Base-by-base conservation (phyloP, 2,888 invertebrate genomes). In the Agrochola circellaris region DNA sequence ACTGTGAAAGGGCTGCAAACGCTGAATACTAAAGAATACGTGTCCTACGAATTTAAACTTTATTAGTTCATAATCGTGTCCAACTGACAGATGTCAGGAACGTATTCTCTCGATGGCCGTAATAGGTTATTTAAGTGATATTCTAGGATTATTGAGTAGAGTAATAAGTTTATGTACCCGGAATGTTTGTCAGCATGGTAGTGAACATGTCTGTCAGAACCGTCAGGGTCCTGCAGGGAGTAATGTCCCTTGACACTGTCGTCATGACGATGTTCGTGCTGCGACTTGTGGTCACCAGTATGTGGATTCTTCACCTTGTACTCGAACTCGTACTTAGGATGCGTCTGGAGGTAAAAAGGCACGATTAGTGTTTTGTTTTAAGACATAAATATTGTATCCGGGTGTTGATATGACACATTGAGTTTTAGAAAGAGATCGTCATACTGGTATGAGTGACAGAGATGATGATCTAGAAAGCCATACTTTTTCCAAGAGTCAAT, bases 161-260 rank as follows among this genome's bases (percentile, higher is more conserved):
- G n/a, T 51, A 8, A 0, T 17, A 58, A 8, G 6, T 54, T 56
- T 45, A 61, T 69, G 26, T 13, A 93, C 82, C 93, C 93, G 73
- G 81, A 90, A 23, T 86, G 86, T 89, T 97, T 93, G 87, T 97
- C 97, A 67, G 96, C 97, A 88, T 93, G 93, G 91, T 97, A 97
- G 87, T 97, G 94, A 23, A 97, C 97, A 34, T 93, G 94, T 84
- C 96, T 93, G 73, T 94, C 87, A 84, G 86, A 73, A 61, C 91
- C 91, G 45, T 91, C 91, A 54, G 91, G 87, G 76, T 90, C 87
- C 23, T 90, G 87, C 64, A 91, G 80, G 58, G 83, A 84, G 92
- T 97, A 97, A 88, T 97, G 96, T 65, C 97, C 97, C 90, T 97
- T 97, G 70, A 97, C 97, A 48, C 95, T 96, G 88, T 97, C 97